Evolutionary conservation across 2,113 vertebrate genomes (phyloP).

Genomic region (Callopanchax toddi): DNA sequence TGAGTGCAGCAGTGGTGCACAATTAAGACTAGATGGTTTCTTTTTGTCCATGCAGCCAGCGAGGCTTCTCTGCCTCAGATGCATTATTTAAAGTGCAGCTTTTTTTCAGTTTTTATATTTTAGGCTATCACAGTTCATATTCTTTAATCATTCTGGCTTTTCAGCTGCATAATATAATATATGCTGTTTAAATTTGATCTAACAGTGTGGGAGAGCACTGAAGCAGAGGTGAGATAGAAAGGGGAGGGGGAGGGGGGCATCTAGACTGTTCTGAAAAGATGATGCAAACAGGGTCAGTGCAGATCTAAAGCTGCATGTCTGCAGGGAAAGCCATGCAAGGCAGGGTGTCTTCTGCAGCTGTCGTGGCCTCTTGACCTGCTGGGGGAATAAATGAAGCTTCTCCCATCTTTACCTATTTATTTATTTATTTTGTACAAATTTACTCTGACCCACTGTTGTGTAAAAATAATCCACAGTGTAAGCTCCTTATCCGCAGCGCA

Average conservation of each 20-base stretch:
- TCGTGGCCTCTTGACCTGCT: constrained; percentile 65
- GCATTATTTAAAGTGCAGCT: constrained; percentile 67
- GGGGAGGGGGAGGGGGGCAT: background rate
- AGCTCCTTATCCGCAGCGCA: constrained; percentile 72
- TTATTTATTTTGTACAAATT: constrained; percentile 33
- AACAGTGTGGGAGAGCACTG: background rate
- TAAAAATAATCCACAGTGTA: constrained; percentile 75
- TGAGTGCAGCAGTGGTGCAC: constrained; percentile 10
- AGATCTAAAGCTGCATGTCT: constrained; percentile 26
- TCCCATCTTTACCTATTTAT: constrained; percentile 32
- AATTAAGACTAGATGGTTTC: constrained; percentile 13
- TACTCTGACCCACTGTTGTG: constrained; percentile 61
- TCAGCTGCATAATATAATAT: constrained; percentile 28
- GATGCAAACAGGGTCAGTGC: constrained; percentile 26
- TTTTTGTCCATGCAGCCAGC: constrained; percentile 11
- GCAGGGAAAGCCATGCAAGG: constrained; percentile 1
- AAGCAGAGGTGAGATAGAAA: background rate
- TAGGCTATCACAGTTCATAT: constrained; percentile 33
- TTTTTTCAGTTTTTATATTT: constrained; percentile 49
- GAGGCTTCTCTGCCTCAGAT: constrained; percentile 33
- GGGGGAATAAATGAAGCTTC: constrained; percentile 30
- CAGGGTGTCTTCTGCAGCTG: constrained; percentile 59
- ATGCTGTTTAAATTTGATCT: background rate
- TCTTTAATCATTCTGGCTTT: constrained; percentile 47
- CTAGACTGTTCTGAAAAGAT: background rate